phyloP scores from a whole-genome alignment of 2,113 vertebrate species.

The Pyxicephalus adspersus region DNA sequence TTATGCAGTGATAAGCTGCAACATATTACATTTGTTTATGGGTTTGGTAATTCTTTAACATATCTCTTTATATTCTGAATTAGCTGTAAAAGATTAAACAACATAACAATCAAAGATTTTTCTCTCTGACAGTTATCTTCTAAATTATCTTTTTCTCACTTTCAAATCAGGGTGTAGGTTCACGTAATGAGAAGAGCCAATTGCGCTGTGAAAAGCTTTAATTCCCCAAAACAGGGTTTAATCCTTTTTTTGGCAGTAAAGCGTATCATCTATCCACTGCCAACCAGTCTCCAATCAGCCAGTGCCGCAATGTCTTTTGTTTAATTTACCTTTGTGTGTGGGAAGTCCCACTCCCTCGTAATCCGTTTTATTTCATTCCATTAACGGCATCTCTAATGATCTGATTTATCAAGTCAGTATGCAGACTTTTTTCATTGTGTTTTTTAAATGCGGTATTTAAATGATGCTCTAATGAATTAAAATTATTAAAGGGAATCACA shows the following conservation, averaged over 20 bases:
- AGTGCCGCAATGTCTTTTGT: conserved; percentile 9
- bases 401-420: conserved; percentile 16
- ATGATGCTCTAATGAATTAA: conserved; percentile 12
- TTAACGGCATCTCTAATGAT: background rate
- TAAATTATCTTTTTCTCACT: background rate
- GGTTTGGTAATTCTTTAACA: too few relatives aligned
- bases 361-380: conserved; percentile 14
- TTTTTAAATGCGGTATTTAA: conserved; percentile 5
- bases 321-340: conserved; percentile 11
- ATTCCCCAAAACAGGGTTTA: conserved; percentile 7
- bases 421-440: background rate
- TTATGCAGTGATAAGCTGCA: too few relatives aligned
- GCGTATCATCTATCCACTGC: background rate
- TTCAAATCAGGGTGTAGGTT: background rate
- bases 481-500: background rate
- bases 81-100: too few relatives aligned
- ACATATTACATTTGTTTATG: too few relatives aligned
- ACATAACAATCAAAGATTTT: too few relatives aligned
- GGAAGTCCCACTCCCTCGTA: background rate
- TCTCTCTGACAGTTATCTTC: background rate
- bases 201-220: background rate
- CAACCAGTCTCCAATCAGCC: background rate
- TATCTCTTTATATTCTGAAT: too few relatives aligned
- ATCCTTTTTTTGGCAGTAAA: conserved; percentile 16
- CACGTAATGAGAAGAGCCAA: background rate